Evolutionary conservation across 2,888 invertebrate species (phyloP).

Genomic region (Amiota communis): DNA sequence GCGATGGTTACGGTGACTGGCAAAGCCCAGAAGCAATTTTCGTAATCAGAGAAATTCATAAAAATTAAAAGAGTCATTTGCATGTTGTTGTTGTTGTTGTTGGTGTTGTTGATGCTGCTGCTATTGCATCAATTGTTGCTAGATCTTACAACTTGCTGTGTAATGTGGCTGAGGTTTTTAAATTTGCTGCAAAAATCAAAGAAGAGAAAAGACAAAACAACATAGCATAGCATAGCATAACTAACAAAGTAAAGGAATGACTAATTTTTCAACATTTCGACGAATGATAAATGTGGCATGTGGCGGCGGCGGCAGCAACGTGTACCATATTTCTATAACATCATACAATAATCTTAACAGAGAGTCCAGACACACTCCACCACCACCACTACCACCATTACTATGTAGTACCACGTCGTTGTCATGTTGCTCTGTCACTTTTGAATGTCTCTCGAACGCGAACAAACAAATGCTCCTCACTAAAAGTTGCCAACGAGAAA

Average conservation of each 20-base stretch:
- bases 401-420: slow-evolving; percentile 45
- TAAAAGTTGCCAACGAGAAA: slow-evolving; percentile 42
- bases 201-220: not conserved
- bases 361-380: no score
- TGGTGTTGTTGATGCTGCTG: not conserved
- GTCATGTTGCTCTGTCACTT: slow-evolving; percentile 67
- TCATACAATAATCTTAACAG: no score
- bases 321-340: not conserved
- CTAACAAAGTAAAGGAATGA: slow-evolving; percentile 63
- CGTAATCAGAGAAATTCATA: slow-evolving; percentile 67
- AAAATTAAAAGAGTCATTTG: slow-evolving; percentile 67
- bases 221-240: slow-evolving; percentile 37
- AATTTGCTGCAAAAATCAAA: slow-evolving; percentile 32
- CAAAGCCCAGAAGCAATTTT: slow-evolving; percentile 67
- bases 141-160: slow-evolving; percentile 40
- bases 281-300: slow-evolving; percentile 66
- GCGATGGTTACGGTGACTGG: not conserved
- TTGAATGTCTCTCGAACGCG: slow-evolving; percentile 35
- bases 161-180: slow-evolving; percentile 37
- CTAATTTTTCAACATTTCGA: slow-evolving; percentile 67
- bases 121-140: not conserved
- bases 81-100: slow-evolving; percentile 54
- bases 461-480: slow-evolving; percentile 42
- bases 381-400: no score
- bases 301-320: slow-evolving; percentile 42